phyloP scores from a whole-genome alignment of 1,140 invertebrate genomes.

The Leptonema lineaticorne region DNA sequence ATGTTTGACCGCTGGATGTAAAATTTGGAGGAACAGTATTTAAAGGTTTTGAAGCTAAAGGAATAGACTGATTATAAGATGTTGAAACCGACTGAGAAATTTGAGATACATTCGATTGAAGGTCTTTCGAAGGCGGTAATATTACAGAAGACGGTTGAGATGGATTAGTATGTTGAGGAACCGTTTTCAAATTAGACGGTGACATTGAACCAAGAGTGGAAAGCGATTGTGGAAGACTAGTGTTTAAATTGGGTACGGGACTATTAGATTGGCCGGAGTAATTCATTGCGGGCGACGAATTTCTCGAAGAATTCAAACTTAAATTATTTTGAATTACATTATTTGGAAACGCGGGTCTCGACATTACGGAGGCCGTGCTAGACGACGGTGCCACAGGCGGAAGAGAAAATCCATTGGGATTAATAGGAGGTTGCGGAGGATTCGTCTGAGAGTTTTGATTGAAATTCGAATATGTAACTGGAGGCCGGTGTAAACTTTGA shows the following conservation, averaged over 20 bases:
- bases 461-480: background rate
- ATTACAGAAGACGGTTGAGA: no score
- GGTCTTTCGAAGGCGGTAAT: no score
- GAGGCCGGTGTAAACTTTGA: background rate
- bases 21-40: no score
- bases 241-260: constrained; percentile 1
- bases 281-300: constrained; percentile 38
- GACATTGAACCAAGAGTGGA: background rate
- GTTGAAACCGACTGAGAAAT: background rate
- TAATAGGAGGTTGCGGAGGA: background rate
- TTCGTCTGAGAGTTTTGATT: background rate
- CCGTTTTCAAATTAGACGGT: background rate
- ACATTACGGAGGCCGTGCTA: constrained; percentile 13
- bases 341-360: constrained; percentile 24
- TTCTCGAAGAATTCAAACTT: constrained; percentile 38
- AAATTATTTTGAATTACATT: constrained; percentile 32
- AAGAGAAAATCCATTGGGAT: background rate
- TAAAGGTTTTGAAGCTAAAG: background rate
- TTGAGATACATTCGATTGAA: background rate
- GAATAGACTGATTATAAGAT: no score
- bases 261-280: constrained; percentile 22
- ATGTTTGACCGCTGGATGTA: no score
- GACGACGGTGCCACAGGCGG: background rate
- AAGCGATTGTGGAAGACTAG: background rate
- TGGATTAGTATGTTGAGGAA: constrained; percentile 13